phyloP scores from a whole-genome alignment of 2,888 invertebrate genomes.

The Sialis lutaria region DNA sequence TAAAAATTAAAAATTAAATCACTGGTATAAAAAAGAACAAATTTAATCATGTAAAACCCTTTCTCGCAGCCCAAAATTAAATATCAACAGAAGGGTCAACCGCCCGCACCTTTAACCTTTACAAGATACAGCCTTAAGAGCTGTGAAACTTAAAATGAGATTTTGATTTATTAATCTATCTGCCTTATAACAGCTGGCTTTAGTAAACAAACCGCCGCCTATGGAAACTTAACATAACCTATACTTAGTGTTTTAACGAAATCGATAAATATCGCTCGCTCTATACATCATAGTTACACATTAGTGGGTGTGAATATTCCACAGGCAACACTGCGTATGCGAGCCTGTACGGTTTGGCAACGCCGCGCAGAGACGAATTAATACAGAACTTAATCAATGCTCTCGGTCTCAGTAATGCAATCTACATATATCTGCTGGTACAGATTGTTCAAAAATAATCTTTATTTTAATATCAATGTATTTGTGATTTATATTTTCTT shows the following conservation, averaged over 20 bases:
- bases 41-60: too few relatives aligned
- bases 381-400: too few relatives aligned
- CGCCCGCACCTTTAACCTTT: too few relatives aligned
- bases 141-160: slow-evolving; percentile 1
- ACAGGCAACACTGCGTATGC: not conserved
- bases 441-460: too few relatives aligned
- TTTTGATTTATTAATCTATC: not conserved
- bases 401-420: too few relatives aligned
- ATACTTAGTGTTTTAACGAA: slow-evolving; percentile 4
- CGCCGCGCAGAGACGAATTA: not conserved
- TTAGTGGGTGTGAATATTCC: slow-evolving; percentile 2
- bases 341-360: not conserved
- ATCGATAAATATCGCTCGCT: slow-evolving; percentile 4
- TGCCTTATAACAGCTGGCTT: not conserved
- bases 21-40: too few relatives aligned
- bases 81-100: too few relatives aligned
- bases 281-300: slow-evolving; percentile 3
- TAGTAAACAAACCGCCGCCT: slow-evolving; percentile 1
- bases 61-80: too few relatives aligned
- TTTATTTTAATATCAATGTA: too few relatives aligned
- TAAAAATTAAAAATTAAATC: too few relatives aligned
- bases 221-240: slow-evolving; percentile 1
- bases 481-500: too few relatives aligned
- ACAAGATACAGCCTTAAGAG: not conserved
- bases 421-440: too few relatives aligned